These are phyloP conservation scores for Hormiphora californensis DNA, from an alignment of 37 sponge, comb jelly and placozoan species.

Conservation along the genomic window DNA sequence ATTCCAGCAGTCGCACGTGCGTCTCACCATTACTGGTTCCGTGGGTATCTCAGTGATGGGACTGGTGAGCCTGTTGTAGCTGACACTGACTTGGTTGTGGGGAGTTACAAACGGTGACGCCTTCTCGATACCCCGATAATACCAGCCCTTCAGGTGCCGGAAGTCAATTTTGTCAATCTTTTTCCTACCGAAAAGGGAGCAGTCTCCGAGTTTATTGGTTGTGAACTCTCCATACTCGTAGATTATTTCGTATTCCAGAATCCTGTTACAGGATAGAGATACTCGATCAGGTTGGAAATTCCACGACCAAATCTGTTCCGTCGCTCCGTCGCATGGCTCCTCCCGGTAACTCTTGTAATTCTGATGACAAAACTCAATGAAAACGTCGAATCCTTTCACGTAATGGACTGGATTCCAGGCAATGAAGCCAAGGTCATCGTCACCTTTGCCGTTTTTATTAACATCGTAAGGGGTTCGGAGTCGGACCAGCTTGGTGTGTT, in stretches of 20 bases:
- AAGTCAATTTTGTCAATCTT: neutral
- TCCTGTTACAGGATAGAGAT: neutral
- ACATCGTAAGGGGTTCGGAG: too few species aligned
- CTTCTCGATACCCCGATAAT: neutral
- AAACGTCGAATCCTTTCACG: neutral
- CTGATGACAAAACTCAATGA: neutral
- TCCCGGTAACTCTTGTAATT: neutral
- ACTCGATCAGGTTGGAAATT: neutral
- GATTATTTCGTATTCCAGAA: slow-evolving; percentile 7
- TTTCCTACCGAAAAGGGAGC: too few species aligned
- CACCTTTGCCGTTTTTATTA: too few species aligned
- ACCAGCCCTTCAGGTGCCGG: neutral
- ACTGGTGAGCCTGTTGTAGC: neutral
- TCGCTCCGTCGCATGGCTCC: slow-evolving; percentile 6
- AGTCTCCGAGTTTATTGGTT: too few species aligned
- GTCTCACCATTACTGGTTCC: neutral
- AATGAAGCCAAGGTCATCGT: neutral
- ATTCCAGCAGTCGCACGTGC: slow-evolving; percentile 38
- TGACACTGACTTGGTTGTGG: too few species aligned
- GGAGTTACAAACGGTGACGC: too few species aligned
- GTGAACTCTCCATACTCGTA: slow-evolving; percentile 25
- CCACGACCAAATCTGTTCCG: slow-evolving; percentile 45
- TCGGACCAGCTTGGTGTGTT: neutral
- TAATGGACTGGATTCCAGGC: slow-evolving; percentile 45
- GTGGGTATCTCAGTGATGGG: neutral